A percentile compares a stretch with the other conserved stretches of the same genome.
These are phyloP conservation scores for Forficula auricularia DNA, from an alignment of 1,140 invertebrate species.

Conservation along the genomic window DNA sequence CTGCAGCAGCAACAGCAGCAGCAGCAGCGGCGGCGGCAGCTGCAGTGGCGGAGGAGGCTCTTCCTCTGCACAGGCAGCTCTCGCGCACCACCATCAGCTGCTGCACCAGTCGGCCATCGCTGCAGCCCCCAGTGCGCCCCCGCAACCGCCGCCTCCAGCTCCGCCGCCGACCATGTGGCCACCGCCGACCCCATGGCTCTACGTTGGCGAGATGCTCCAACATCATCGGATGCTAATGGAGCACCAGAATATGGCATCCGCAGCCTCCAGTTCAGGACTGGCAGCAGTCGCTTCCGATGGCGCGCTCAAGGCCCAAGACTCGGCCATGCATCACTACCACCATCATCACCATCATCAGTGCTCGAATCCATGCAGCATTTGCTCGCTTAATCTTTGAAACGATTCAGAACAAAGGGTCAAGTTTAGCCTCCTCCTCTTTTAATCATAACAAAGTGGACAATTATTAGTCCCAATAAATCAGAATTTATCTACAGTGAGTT, in stretches of 20 bases:
- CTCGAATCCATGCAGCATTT: slow-evolving; percentile 29
- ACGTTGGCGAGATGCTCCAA: slow-evolving; percentile 20
- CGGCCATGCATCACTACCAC: not conserved
- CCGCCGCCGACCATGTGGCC: slow-evolving; percentile 13
- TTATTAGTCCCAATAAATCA: too few relatives aligned
- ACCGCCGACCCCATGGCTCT: slow-evolving; percentile 18
- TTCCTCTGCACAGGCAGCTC: too few relatives aligned
- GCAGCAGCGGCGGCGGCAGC: not conserved
- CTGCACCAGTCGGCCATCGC: not conserved
- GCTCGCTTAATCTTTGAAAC: slow-evolving; percentile 31
- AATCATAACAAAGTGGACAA: too few relatives aligned
- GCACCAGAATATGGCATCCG: slow-evolving; percentile 7
- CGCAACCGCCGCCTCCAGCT: slow-evolving; percentile 9
- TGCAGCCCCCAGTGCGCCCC: slow-evolving; percentile 8
- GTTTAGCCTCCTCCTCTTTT: too few relatives aligned
- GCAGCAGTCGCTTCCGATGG: too few relatives aligned
- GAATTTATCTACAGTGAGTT: too few relatives aligned
- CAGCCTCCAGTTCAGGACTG: slow-evolving; percentile 21
- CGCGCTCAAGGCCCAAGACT: too few relatives aligned
- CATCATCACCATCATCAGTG: slow-evolving; percentile 4
- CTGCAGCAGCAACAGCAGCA: too few relatives aligned
- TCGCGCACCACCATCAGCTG: not conserved
- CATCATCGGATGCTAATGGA: slow-evolving; percentile 19
- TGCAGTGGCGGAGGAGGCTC: not conserved
- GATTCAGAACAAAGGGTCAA: too few relatives aligned